phyloP scores from a whole-genome alignment of 2,888 invertebrate genomes.

The Cheilosia pagana region DNA sequence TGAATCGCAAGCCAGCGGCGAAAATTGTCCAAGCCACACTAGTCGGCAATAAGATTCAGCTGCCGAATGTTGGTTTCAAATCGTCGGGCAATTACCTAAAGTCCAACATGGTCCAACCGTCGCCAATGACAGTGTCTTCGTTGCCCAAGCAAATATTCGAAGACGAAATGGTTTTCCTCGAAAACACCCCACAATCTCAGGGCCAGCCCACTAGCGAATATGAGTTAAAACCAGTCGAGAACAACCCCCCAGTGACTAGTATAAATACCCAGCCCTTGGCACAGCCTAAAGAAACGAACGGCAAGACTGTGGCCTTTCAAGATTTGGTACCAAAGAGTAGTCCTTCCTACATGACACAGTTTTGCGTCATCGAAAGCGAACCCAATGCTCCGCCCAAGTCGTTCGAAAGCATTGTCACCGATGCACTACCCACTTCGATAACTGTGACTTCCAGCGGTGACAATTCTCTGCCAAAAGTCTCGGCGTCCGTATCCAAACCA shows the following conservation, averaged over 20 bases:
- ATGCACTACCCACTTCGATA: slow-evolving; percentile 17
- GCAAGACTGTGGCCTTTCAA: slow-evolving; percentile 19
- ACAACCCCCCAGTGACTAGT: not conserved
- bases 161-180: slow-evolving; percentile 83
- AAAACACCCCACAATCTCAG: slow-evolving; percentile 27
- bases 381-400: slow-evolving; percentile 35
- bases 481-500: slow-evolving; percentile 20
- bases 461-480: slow-evolving; percentile 14
- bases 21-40: slow-evolving; percentile 84
- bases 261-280: slow-evolving; percentile 7
- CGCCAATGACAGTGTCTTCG: slow-evolving; percentile 85
- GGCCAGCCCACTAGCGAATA: not conserved
- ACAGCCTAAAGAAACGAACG: slow-evolving; percentile 23
- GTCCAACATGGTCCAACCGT: slow-evolving; percentile 83
- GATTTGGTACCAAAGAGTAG: slow-evolving; percentile 39
- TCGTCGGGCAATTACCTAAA: slow-evolving; percentile 76
- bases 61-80: slow-evolving; percentile 78
- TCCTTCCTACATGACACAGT: slow-evolving; percentile 43
- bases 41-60: slow-evolving; percentile 80
- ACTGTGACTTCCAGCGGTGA: slow-evolving; percentile 43
- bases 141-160: slow-evolving; percentile 88
- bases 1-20: slow-evolving; percentile 81
- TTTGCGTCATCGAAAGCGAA: slow-evolving; percentile 48
- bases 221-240: slow-evolving; percentile 23
- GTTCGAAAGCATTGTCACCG: slow-evolving; percentile 26